Percentiles rank a stretch among this genome's conserved stretches.
phyloP scores from a whole-genome alignment of 2,797 vertebrate genomes.

The Nannoperca obscura region DNA sequence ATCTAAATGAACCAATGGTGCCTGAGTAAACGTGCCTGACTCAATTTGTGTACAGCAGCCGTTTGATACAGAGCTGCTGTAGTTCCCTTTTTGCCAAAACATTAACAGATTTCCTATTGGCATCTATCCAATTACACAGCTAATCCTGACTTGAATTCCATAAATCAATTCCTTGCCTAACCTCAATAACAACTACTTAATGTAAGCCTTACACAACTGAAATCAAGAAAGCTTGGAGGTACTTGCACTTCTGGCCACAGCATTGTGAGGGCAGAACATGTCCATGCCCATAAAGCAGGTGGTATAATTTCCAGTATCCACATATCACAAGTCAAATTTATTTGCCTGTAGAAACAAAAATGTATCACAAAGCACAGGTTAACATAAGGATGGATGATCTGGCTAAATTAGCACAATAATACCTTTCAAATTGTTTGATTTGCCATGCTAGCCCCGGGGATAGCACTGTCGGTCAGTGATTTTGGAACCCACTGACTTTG shows the following conservation, averaged over 20 bases:
- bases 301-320: neutral
- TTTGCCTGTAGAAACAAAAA: neutral
- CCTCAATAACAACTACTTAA: constrained; percentile 25
- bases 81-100: constrained; percentile 39
- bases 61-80: constrained; percentile 14
- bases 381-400: neutral
- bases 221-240: neutral
- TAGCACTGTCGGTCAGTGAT: no score
- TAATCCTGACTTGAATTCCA: constrained; percentile 37
- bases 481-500: neutral
- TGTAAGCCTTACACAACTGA: neutral
- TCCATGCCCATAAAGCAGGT: neutral
- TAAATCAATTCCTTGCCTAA: constrained; percentile 48
- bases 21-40: constrained; percentile 20
- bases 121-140: constrained; percentile 30
- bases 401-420: no score
- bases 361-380: neutral
- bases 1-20: constrained; percentile 45
- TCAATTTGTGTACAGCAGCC: constrained; percentile 44
- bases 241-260: neutral
- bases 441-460: no score
- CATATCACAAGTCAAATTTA: neutral
- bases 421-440: no score
- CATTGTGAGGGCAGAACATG: neutral
- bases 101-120: constrained; percentile 32